Percentiles rank a stretch among this genome's conserved stretches.
Evolutionary conservation across 1,140 invertebrate genomes (phyloP).

Genomic region (Monochamus saltuarius): DNA sequence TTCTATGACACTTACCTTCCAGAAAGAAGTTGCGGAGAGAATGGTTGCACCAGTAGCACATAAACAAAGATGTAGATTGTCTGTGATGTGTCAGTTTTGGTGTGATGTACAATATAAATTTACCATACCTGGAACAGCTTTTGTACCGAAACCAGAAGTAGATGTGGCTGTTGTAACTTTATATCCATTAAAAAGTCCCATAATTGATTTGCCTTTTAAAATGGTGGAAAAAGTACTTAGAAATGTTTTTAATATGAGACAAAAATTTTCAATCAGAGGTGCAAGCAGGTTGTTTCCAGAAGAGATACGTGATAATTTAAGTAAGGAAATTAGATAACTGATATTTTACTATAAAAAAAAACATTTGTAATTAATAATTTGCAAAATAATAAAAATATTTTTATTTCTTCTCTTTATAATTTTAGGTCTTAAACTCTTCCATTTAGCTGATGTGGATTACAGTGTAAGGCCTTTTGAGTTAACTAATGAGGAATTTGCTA

Average conservation of each 20-base stretch:
- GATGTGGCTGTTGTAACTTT: constrained; percentile 94
- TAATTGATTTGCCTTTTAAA: constrained; percentile 78
- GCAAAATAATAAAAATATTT: too few relatives aligned
- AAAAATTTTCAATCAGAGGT: constrained; percentile 77
- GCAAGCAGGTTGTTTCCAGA: constrained; percentile 77
- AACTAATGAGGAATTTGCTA: constrained; percentile 75
- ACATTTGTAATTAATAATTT: too few relatives aligned
- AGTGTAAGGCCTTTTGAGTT: constrained; percentile 68
- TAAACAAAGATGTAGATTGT: constrained; percentile 75
- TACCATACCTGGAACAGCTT: constrained; percentile 84
- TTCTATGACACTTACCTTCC: constrained; percentile 93
- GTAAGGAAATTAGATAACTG: constrained; percentile 37
- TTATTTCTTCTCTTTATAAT: constrained; percentile 13
- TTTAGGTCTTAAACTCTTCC: constrained; percentile 61
- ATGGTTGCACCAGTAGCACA: constrained; percentile 71
- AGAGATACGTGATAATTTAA: constrained; percentile 64
- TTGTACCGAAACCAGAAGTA: constrained; percentile 93
- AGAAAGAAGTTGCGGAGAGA: constrained; percentile 91
- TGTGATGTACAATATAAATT: constrained; percentile 82
- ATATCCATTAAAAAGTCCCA: constrained; percentile 73
- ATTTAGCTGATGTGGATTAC: constrained; percentile 73
- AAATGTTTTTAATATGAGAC: constrained; percentile 82
- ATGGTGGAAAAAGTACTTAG: constrained; percentile 89
- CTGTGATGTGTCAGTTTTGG: constrained; percentile 93
- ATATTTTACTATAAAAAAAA: too few relatives aligned